Percentiles rank a stretch among this genome's conserved stretches.
These are phyloP conservation scores for Strigamia crassipes DNA, from an alignment of 2,888 invertebrate genomes.

Conservation along the genomic window DNA sequence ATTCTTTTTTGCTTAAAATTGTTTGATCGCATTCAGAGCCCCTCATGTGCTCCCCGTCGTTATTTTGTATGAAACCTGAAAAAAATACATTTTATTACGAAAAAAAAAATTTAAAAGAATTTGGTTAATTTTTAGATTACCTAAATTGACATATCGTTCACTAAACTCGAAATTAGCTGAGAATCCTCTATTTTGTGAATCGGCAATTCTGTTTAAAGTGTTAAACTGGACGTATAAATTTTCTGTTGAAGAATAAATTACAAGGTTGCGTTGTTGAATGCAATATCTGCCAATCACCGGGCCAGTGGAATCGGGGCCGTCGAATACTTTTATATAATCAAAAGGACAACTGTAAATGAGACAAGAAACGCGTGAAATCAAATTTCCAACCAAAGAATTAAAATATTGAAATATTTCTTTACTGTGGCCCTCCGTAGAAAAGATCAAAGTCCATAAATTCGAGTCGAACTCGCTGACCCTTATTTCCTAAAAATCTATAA, in stretches of 20 bases:
- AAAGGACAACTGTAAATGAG: slow-evolving; percentile 85
- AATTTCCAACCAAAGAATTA: neutral
- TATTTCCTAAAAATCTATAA: slow-evolving; percentile 88
- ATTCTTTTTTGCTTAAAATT: slow-evolving; percentile 90
- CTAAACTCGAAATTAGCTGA: slow-evolving; percentile 99
- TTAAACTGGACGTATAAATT: slow-evolving; percentile 88
- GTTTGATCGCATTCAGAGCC: slow-evolving; percentile 99
- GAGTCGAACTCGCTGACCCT: slow-evolving; percentile 87
- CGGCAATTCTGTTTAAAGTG: slow-evolving; percentile 87
- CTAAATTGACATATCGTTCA: slow-evolving; percentile 96
- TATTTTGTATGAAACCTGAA: slow-evolving; percentile 86
- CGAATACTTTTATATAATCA: slow-evolving; percentile 96
- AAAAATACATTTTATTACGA: neutral
- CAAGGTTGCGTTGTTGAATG: slow-evolving; percentile 94
- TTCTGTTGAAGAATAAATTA: slow-evolving; percentile 91
- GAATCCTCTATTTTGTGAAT: slow-evolving; percentile 96
- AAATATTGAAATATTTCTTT: slow-evolving; percentile 62
- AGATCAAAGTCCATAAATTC: slow-evolving; percentile 98
- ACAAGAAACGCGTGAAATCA: neutral
- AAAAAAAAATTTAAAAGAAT: neutral
- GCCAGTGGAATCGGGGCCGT: slow-evolving; percentile 85
- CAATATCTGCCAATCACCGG: slow-evolving; percentile 95
- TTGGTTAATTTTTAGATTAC: too few species aligned
- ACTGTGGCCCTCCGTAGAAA: slow-evolving; percentile 98
- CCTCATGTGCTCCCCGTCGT: slow-evolving; percentile 91